Conservation (phyloP, 2,113 vertebrate genomes). For the Cathartes aura region DNA sequence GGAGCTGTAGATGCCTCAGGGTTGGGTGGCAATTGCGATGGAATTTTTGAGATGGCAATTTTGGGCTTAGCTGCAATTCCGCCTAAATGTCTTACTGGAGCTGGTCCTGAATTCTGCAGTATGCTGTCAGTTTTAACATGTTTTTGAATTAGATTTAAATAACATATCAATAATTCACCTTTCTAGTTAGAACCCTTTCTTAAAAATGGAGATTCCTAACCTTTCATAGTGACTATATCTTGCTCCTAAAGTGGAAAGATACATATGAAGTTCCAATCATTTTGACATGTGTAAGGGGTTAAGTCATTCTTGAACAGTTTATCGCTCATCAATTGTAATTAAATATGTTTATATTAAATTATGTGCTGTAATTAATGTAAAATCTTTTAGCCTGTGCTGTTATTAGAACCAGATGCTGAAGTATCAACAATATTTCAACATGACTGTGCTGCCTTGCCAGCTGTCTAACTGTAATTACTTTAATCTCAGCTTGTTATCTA, state of each 20-base stretch:
- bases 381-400: conserved; percentile 82
- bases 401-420: conserved; percentile 87
- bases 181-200: not conserved
- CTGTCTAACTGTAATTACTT: conserved; percentile 90
- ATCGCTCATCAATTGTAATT: conserved; percentile 87
- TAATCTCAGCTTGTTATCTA: conserved; percentile 93
- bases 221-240: not conserved
- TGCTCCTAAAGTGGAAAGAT: conserved; percentile 30
- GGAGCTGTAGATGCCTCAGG: conserved; percentile 20
- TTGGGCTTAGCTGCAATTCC: conserved; percentile 44
- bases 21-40: not conserved
- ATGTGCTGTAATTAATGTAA: conserved; percentile 87
- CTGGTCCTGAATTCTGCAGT: not conserved
- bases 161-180: not conserved
- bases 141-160: not conserved
- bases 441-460: conserved; percentile 84
- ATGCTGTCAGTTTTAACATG: not conserved
- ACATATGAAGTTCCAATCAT: conserved; percentile 52
- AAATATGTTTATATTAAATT: conserved; percentile 91
- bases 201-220: not conserved
- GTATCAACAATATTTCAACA: conserved; percentile 86
- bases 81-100: not conserved
- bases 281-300: conserved; percentile 78
- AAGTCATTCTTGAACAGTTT: conserved; percentile 85
- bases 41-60: conserved; percentile 37